A percentile compares a stretch with the other conserved stretches of the same genome.
These are phyloP conservation scores for Toxotes lorentzi DNA, from an alignment of 2,797 vertebrate species.

Conservation along the genomic window DNA sequence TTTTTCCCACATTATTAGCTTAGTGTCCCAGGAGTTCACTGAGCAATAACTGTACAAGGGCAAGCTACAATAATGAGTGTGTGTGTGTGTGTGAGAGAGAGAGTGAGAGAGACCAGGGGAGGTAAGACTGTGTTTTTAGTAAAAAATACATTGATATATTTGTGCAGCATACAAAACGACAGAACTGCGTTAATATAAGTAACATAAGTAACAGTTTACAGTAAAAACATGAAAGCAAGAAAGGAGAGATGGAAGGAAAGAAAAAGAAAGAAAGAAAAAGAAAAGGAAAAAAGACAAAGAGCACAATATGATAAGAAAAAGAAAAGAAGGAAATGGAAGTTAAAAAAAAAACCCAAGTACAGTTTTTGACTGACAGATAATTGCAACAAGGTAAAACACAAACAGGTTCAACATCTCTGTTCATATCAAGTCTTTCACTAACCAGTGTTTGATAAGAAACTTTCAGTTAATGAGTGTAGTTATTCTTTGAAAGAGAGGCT, in stretches of 20 bases:
- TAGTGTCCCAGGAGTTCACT: constrained; percentile 31
- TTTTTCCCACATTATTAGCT: constrained; percentile 50
- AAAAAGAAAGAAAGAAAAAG: background rate
- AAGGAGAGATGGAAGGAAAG: background rate
- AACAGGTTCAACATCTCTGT: background rate
- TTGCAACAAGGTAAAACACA: background rate
- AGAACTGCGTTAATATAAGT: background rate
- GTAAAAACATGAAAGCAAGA: background rate
- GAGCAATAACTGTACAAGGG: constrained; percentile 28
- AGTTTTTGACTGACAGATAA: background rate
- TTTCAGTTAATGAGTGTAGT: background rate
- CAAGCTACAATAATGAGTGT: constrained; percentile 5
- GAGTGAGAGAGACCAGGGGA: background rate
- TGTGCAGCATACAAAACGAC: background rate
- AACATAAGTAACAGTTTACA: background rate
- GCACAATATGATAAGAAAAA: background rate
- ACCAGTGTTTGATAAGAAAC: background rate
- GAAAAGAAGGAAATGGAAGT: background rate
- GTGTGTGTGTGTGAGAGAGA: background rate
- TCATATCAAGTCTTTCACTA: background rate
- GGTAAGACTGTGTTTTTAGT: constrained; percentile 5
- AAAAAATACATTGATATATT: background rate
- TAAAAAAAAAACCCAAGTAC: background rate
- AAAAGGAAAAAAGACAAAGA: background rate
- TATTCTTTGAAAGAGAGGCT: background rate